Evolutionary conservation across 37 sponge, comb jelly and placozoan species (phyloP), one percentile per base, ranked within the genome.

Genomic region (Corticium candelabrum): DNA sequence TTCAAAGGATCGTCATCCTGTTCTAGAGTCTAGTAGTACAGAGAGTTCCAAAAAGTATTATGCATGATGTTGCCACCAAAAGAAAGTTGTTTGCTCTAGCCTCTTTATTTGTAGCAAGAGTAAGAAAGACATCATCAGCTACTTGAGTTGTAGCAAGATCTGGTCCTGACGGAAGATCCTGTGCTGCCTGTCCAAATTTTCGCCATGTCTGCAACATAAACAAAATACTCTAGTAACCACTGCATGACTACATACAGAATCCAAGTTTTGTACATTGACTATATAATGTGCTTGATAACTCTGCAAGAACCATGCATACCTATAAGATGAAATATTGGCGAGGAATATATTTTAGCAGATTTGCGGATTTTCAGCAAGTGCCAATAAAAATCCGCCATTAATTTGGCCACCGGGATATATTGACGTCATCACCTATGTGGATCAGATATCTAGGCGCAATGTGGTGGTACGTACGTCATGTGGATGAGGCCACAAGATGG

Each of bases 111-210:
- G 90, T 84, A 31, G 90, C 89, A 3, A 95, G 87, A 7, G 92
- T 81, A 5, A 95, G 83, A 83, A 85, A 91, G 62, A 91, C 92
- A 3, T 92, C 93, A 33, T 95, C 96, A 69, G 88, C 92, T 27
- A 92, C 87, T 40, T 80, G 78, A 3, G 91, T 94, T 68, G 86
- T 88, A 37, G 89, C 84, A 0, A 78, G 82, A 74, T 94, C 82
- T 5, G 89, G 86, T 0, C 95, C 95, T 0, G 70, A 40, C 38
- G 68, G 40, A 36, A 68, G 78, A 39, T 88, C 89, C 0, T 81
- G 32, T 4, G 29, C 74, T 43, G 90, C 89, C 62, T 89, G 83
- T 39, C 96, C 96, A 91, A 95, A 95, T 83, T 91, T 95, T 37
- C 76, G 82, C 96, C 96, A 95, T 34, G 79, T 77, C 85, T 82